Evolutionary conservation across 2,797 vertebrate genomes (phyloP).

Genomic region (Acrossocheilus fasciatus): DNA sequence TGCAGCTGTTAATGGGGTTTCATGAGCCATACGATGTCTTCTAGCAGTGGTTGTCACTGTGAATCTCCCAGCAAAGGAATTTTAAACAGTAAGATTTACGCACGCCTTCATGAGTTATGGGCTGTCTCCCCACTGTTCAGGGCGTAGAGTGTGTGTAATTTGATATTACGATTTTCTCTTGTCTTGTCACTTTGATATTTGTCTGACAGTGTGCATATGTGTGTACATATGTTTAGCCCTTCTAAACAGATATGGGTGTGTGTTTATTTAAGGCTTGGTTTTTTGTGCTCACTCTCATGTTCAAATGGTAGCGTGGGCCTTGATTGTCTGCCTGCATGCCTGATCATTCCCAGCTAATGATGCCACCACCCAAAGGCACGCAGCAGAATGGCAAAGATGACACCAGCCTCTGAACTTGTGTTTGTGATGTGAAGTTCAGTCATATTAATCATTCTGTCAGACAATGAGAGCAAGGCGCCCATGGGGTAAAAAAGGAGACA

Average conservation of each 20-base stretch:
- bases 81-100: slow-evolving; percentile 55
- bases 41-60: slow-evolving; percentile 72
- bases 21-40: slow-evolving; percentile 78
- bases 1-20: slow-evolving; percentile 77
- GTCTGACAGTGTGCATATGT: not conserved
- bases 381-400: slow-evolving; percentile 45
- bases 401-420: slow-evolving; percentile 75
- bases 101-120: slow-evolving; percentile 49
- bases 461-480: slow-evolving; percentile 79
- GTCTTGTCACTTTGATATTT: slow-evolving; percentile 15
- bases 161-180: slow-evolving; percentile 40
- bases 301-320: slow-evolving; percentile 32
- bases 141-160: slow-evolving; percentile 19
- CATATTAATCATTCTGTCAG: slow-evolving; percentile 85
- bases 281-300: slow-evolving; percentile 20
- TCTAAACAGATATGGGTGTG: slow-evolving; percentile 16
- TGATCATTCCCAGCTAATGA: slow-evolving; percentile 49
- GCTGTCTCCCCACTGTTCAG: slow-evolving; percentile 25
- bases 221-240: not conserved
- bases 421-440: slow-evolving; percentile 81
- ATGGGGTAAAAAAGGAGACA: slow-evolving; percentile 77
- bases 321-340: slow-evolving; percentile 39
- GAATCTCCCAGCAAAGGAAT: slow-evolving; percentile 72
- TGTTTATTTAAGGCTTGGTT: slow-evolving; percentile 38
- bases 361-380: slow-evolving; percentile 52